A percentile compares a stretch with the other conserved stretches of the same genome.
phyloP scores from a whole-genome alignment of 2,888 invertebrate species.

The Caenorhabditis sulstoni region DNA sequence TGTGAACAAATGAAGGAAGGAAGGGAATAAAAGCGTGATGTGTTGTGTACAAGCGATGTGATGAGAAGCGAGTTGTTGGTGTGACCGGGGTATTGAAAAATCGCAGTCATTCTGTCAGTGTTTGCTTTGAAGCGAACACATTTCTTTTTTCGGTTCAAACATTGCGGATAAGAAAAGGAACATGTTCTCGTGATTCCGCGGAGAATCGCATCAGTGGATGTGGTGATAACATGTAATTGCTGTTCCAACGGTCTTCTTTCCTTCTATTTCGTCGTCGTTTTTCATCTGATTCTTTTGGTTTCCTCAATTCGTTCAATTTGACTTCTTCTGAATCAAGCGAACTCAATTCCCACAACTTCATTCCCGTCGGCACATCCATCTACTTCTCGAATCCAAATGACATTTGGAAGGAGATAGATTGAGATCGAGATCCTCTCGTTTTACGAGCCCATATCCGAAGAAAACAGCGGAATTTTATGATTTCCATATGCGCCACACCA shows the following conservation, averaged over 20 bases:
- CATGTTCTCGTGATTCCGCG: no score
- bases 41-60: slow-evolving; percentile 1
- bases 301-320: not conserved
- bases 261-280: not conserved
- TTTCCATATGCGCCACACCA: slow-evolving; percentile 27
- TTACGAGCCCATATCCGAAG: slow-evolving; percentile 15
- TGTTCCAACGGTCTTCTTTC: not conserved
- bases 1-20: not conserved
- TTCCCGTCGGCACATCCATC: not conserved
- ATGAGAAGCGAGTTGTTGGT: slow-evolving; percentile 19
- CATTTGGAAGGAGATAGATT: not conserved
- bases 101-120: slow-evolving; percentile 31
- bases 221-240: not conserved
- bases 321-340: not conserved
- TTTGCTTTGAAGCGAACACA: slow-evolving; percentile 37
- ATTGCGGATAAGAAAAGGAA: no score
- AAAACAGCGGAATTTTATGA: slow-evolving; percentile 28
- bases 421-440: slow-evolving; percentile 3
- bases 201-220: not conserved
- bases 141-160: slow-evolving; percentile 6
- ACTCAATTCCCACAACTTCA: not conserved
- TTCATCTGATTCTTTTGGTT: not conserved
- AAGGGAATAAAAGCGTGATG: slow-evolving; percentile 3
- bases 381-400: slow-evolving; percentile 4
- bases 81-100: slow-evolving; percentile 22